Evolutionary conservation across 2,797 vertebrate genomes (phyloP).

Genomic region (Enteromius anoplus): DNA sequence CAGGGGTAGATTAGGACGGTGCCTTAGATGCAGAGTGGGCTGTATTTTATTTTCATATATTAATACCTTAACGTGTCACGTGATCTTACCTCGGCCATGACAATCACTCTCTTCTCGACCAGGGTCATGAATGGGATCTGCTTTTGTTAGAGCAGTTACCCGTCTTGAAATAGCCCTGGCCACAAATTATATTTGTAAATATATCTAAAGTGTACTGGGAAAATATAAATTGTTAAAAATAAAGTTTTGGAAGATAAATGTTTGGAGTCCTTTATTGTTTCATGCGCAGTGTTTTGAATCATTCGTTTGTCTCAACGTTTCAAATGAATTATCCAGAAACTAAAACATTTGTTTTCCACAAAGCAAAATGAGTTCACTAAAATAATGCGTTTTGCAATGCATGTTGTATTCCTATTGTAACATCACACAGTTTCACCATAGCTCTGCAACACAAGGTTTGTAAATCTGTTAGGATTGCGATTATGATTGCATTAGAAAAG

Average conservation of each 20-base stretch:
- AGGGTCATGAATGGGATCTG: constrained; percentile 75
- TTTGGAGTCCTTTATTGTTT: constrained; percentile 47
- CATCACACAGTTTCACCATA: constrained; percentile 48
- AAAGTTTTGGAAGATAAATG: constrained; percentile 85
- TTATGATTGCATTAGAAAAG: constrained; percentile 10
- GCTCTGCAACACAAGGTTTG: constrained; percentile 18
- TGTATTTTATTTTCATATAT: constrained; percentile 81
- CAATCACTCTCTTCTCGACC: constrained; percentile 84
- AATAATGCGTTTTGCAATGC: constrained; percentile 37
- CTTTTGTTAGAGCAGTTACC: constrained; percentile 66
- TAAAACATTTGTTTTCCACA: constrained; percentile 19
- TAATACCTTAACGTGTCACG: constrained; percentile 65
- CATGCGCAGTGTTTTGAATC: not conserved
- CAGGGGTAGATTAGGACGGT: constrained; percentile 81
- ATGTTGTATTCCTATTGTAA: constrained; percentile 25
- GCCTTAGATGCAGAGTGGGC: constrained; percentile 82
- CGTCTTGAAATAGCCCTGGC: constrained; percentile 74
- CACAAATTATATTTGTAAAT: constrained; percentile 83
- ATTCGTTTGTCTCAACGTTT: not conserved
- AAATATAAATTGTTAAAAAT: constrained; percentile 83
- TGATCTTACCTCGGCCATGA: constrained; percentile 83
- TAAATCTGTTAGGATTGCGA: not conserved
- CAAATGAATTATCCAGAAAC: not conserved
- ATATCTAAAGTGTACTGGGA: constrained; percentile 74
- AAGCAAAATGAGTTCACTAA: constrained; percentile 12